Evolutionary conservation across 2,113 vertebrate genomes (phyloP).

Genomic region (Trogon surrucura): DNA sequence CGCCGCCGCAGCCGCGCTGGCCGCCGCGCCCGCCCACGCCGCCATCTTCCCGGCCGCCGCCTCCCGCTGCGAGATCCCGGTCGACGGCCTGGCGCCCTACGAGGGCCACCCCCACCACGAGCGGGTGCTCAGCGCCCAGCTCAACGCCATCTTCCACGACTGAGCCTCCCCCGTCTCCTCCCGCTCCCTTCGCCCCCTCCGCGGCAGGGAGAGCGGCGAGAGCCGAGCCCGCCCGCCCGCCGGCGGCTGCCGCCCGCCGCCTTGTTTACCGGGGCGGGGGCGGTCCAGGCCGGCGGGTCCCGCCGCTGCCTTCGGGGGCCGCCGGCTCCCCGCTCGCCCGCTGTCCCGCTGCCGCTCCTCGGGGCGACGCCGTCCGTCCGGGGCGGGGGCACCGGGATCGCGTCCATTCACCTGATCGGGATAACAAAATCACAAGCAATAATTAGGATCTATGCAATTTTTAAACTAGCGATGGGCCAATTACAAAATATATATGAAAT

Average conservation of each 20-base stretch:
- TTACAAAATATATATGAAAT: slow-evolving; percentile 89
- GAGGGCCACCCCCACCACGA: slow-evolving; percentile 95
- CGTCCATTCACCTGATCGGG: slow-evolving; percentile 81
- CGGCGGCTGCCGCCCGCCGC: slow-evolving; percentile 58
- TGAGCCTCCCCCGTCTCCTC: slow-evolving; percentile 60
- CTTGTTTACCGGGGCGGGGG: slow-evolving; percentile 74
- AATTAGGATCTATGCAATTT: slow-evolving; percentile 99
- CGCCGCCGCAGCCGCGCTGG: slow-evolving; percentile 67
- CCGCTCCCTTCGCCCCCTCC: background rate
- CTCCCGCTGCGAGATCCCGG: slow-evolving; percentile 88
- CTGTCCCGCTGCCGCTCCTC: slow-evolving; percentile 71
- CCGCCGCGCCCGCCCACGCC: slow-evolving; percentile 75
- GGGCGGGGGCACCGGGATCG: slow-evolving; percentile 76
- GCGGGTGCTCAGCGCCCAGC: slow-evolving; percentile 92
- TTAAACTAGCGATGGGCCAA: slow-evolving; percentile 89
- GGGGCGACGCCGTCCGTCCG: slow-evolving; percentile 63
- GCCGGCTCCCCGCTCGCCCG: slow-evolving; percentile 73
- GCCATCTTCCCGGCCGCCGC: slow-evolving; percentile 82
- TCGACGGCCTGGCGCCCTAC: slow-evolving; percentile 91
- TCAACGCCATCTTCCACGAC: slow-evolving; percentile 97
- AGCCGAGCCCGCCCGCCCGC: slow-evolving; percentile 32
- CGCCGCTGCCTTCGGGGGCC: slow-evolving; percentile 80
- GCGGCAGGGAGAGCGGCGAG: too few species aligned
- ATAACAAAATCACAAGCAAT: slow-evolving; percentile 91
- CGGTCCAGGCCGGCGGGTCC: slow-evolving; percentile 52